phyloP scores from a whole-genome alignment of 2,113 vertebrate genomes.

The Marmota monax region DNA sequence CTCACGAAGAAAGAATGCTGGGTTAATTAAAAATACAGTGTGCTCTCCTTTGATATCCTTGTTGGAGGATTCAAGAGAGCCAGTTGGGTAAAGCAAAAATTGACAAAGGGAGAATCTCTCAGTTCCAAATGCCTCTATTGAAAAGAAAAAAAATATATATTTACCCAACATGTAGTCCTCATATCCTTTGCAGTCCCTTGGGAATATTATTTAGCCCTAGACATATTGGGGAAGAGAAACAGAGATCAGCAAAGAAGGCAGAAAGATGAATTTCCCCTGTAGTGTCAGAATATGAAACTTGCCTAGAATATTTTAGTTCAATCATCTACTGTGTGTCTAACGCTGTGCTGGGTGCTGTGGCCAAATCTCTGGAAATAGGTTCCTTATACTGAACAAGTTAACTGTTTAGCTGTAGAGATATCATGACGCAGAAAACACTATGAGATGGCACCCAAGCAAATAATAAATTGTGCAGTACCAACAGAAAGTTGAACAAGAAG shows the following conservation, averaged over 20 bases:
- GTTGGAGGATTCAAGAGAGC: constrained; percentile 51
- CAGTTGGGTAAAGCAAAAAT: constrained; percentile 53
- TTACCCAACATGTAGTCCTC: not conserved
- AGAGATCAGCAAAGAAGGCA: not conserved
- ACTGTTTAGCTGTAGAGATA: not conserved
- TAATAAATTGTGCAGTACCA: not conserved
- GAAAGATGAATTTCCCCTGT: not conserved
- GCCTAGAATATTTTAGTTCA: not conserved
- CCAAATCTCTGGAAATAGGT: constrained; percentile 2
- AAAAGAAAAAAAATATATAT: not conserved
- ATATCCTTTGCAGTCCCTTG: not conserved
- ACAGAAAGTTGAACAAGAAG: not conserved
- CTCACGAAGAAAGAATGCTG: constrained; percentile 25
- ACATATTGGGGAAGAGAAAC: not conserved
- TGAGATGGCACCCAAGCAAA: not conserved
- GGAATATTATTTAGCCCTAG: not conserved
- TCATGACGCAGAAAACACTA: not conserved
- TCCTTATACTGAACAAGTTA: not conserved
- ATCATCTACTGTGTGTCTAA: not conserved
- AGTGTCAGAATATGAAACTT: not conserved
- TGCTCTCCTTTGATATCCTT: constrained; percentile 26
- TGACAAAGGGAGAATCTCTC: constrained; percentile 55
- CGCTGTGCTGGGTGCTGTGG: not conserved
- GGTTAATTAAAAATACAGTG: constrained; percentile 61
- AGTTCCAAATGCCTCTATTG: not conserved